phyloP scores from a whole-genome alignment of 1,140 invertebrate species.

The Belonocnema kinseyi region DNA sequence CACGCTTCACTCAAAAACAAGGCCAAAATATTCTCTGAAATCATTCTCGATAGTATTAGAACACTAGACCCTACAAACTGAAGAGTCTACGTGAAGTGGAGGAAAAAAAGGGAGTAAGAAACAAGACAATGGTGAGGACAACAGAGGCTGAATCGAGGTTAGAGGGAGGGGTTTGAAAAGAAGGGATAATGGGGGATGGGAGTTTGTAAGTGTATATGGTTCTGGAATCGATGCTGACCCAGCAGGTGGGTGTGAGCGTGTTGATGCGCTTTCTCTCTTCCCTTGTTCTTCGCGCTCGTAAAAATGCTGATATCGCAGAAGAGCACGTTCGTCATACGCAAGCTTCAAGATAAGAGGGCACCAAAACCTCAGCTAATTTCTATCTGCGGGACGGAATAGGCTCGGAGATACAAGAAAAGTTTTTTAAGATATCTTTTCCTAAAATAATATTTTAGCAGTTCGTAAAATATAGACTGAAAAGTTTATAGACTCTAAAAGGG shows the following conservation, averaged over 20 bases:
- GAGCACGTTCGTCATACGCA: not conserved
- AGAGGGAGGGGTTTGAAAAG: not conserved
- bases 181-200: not conserved
- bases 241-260: slow-evolving; percentile 8
- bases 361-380: not conserved
- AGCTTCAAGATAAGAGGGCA: slow-evolving; percentile 4
- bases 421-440: not conserved
- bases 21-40: too few species aligned
- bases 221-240: slow-evolving; percentile 22
- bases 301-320: slow-evolving; percentile 6
- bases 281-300: not conserved
- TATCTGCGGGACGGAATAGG: not conserved
- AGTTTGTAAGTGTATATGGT: not conserved
- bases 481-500: not conserved
- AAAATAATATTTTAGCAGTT: slow-evolving; percentile 1
- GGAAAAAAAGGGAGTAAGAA: too few species aligned
- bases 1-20: too few species aligned
- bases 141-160: not conserved
- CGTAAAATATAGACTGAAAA: not conserved
- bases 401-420: not conserved
- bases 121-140: not conserved
- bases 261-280: slow-evolving; percentile 2
- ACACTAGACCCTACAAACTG: too few species aligned
- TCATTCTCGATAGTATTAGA: too few species aligned
- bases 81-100: too few species aligned